Percentiles rank a stretch among this genome's conserved stretches.
phyloP scores from a whole-genome alignment of 2,888 invertebrate genomes.

The Drosophila basisetae region DNA sequence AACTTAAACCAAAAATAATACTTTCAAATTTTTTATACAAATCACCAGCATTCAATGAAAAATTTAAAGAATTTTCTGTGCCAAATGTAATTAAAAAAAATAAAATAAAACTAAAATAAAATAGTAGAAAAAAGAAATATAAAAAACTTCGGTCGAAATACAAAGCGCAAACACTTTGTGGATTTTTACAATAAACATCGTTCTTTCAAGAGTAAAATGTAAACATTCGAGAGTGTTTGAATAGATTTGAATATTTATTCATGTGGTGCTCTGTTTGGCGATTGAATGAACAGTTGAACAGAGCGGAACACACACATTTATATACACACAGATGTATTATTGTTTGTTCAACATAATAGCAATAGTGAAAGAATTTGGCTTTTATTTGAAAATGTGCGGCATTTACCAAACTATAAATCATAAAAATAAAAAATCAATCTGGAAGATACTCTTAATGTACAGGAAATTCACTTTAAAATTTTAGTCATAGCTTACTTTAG shows the following conservation, averaged over 20 bases:
- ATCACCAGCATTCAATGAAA: conserved; percentile 4
- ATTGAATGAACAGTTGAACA: neutral
- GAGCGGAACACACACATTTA: neutral
- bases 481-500: neutral
- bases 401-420: neutral
- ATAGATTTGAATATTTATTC: conserved; percentile 46
- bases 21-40: neutral
- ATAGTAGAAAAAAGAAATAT: neutral
- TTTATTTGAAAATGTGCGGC: neutral
- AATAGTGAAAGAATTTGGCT: neutral
- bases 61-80: conserved; percentile 3
- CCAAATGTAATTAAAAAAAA: neutral
- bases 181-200: conserved; percentile 21
- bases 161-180: conserved; percentile 31
- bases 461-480: neutral
- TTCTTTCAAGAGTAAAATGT: conserved; percentile 34
- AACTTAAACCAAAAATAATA: neutral
- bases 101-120: neutral
- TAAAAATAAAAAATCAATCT: neutral
- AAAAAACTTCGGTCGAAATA: neutral
- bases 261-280: conserved; percentile 5
- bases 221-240: conserved; percentile 36
- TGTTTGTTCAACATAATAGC: neutral
- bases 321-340: neutral
- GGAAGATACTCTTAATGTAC: neutral